Evolutionary conservation across 2,888 invertebrate species (phyloP), one percentile per base, ranked within the genome.

Genomic region (Tetragnatha montana): DNA sequence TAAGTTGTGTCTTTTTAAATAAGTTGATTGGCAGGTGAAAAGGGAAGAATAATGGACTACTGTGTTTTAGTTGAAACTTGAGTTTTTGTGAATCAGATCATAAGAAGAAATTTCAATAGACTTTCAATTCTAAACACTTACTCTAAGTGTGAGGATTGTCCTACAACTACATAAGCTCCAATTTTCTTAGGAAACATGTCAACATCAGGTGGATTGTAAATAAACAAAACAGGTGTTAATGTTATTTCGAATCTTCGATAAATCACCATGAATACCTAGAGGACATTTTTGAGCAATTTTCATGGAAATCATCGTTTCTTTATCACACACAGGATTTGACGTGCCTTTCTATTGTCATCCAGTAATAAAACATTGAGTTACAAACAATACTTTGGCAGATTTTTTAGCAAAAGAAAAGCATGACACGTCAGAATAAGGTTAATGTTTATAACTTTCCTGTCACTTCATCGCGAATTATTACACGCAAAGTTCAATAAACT

Each of bases 151-250:
- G 14, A 84, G 68, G 84, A 76, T 76, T 84, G 49, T 70, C 69
- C 84, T 76, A 84, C 68, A 68, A 76, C 84, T 76, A 84, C 76
- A 84, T 84, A 84, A 84, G 84, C 84, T 84, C 84, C 69, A 73
- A 69, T 81, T 84, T 84, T 82, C 82, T 82, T 82, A 82, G 82
- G 82, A 82, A 82, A 82, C 73, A 82, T 82, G 51, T 82, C 74
- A 74, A 51, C 73, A 82, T 82, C 82, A 82, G 82, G 73, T 82
- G 73, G 74, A 82, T 60, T 73, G 74, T 82, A 82, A 82, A 82
- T 74, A 82, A 82, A 82, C 82, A 82, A 82, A 82, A 73, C 51
- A 51, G 51, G 60, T 82, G 50, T 22, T 74, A 78, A 60, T 21
- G 60, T 74, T 73, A n/a, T 35, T 51, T 60, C 35, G 35, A 51